These are phyloP conservation scores for Oxytorus armatus DNA, from an alignment of 2,888 invertebrate genomes.

Conservation along the genomic window DNA sequence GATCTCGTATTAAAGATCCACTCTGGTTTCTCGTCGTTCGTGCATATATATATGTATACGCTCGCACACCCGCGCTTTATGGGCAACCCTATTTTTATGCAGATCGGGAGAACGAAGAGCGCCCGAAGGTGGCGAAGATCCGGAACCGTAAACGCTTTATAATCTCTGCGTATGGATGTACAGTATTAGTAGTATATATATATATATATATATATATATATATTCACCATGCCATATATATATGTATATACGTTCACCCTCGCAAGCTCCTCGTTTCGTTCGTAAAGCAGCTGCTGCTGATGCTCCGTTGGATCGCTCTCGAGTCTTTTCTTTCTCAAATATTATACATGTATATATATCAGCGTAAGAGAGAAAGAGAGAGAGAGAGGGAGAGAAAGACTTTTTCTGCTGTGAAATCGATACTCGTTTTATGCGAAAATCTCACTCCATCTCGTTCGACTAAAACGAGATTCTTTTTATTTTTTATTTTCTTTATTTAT, in stretches of 20 bases:
- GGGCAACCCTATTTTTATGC: slow-evolving; percentile 82
- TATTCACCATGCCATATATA: slow-evolving; percentile 7
- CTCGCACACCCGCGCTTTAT: slow-evolving; percentile 37
- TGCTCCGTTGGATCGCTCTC: slow-evolving; percentile 66
- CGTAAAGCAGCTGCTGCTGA: slow-evolving; percentile 78
- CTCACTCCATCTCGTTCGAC: slow-evolving; percentile 29
- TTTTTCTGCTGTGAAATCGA: slow-evolving; percentile 51
- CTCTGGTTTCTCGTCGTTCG: slow-evolving; percentile 64
- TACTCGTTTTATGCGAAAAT: slow-evolving; percentile 58
- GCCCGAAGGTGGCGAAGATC: slow-evolving; percentile 81
- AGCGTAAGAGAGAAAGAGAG: slow-evolving; percentile 60
- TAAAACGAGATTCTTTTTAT: slow-evolving; percentile 42
- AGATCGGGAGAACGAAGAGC: slow-evolving; percentile 80
- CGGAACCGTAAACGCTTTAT: slow-evolving; percentile 81
- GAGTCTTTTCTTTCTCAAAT: slow-evolving; percentile 66
- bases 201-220: slow-evolving; percentile 36
- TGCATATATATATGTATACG: slow-evolving; percentile 4
- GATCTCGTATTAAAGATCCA: slow-evolving; percentile 82
- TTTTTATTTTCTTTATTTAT: slow-evolving; percentile 16
- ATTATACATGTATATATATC: slow-evolving; percentile 66
- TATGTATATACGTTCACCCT: slow-evolving; percentile 65
- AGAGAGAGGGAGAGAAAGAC: slow-evolving; percentile 56
- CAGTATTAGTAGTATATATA: slow-evolving; percentile 36
- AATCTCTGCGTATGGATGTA: slow-evolving; percentile 77
- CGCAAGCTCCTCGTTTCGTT: slow-evolving; percentile 70